These are phyloP conservation scores for Aythya baeri DNA, from an alignment of 2,113 vertebrate species.

Conservation along the genomic window DNA sequence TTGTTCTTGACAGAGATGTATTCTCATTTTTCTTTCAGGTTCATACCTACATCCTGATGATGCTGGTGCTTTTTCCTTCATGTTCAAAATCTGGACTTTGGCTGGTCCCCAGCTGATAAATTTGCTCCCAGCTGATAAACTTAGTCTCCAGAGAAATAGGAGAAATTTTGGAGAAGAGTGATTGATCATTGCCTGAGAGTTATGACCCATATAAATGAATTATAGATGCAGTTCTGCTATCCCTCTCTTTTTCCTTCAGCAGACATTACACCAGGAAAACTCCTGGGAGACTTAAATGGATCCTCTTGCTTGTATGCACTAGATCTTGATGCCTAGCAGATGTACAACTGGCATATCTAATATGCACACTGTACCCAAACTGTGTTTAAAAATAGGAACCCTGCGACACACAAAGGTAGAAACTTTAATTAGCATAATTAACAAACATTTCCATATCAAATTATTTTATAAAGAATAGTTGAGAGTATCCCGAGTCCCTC, in stretches of 20 bases:
- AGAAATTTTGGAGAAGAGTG: background rate
- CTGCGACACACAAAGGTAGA: background rate
- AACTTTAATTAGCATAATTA: background rate
- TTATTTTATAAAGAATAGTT: background rate
- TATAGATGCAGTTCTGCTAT: background rate
- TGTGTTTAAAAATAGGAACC: conserved; percentile 6
- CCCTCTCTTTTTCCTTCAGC: background rate
- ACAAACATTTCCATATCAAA: background rate
- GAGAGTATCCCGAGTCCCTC: background rate
- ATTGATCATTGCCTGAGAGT: background rate
- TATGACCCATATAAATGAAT: background rate
- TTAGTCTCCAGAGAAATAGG: background rate
- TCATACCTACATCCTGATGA: background rate
- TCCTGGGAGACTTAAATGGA: background rate
- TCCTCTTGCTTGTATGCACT: background rate
- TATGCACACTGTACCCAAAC: background rate
- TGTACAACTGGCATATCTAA: background rate
- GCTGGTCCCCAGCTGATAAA: background rate
- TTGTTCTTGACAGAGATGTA: background rate
- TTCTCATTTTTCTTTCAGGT: background rate
- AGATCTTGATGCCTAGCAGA: conserved; percentile 8
- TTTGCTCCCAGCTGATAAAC: background rate
- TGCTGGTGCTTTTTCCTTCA: background rate
- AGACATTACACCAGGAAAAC: background rate
- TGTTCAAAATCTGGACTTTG: background rate